These are phyloP conservation scores for Nipponacmea schrenckii DNA, from an alignment of 2,888 invertebrate genomes.

Conservation along the genomic window DNA sequence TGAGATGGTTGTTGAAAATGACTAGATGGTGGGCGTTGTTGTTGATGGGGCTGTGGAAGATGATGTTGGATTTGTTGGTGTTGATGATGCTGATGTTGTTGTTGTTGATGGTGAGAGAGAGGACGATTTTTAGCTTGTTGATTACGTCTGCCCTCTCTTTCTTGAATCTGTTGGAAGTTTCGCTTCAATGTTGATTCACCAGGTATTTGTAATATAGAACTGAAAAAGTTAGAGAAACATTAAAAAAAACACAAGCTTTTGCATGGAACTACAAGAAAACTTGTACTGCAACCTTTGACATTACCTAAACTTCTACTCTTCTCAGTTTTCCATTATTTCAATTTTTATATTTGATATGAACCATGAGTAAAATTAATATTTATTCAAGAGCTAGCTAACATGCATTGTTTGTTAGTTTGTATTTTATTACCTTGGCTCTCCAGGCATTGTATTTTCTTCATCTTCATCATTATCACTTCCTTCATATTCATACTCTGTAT, in stretches of 20 bases:
- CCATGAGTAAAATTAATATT: too few species aligned
- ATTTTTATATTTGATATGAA: too few species aligned
- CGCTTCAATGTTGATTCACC: constrained; percentile 95
- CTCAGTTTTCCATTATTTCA: too few species aligned
- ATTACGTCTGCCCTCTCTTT: constrained; percentile 54
- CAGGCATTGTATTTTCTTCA: constrained; percentile 81
- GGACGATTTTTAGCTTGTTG: constrained; percentile 20
- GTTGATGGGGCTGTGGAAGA: constrained; percentile 52
- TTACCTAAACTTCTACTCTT: too few species aligned
- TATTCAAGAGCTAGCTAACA: too few species aligned
- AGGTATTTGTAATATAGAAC: constrained; percentile 87
- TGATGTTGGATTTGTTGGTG: constrained; percentile 75
- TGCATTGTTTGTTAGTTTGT: too few species aligned
- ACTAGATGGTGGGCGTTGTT: constrained; percentile 36
- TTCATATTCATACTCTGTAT: constrained; percentile 76
- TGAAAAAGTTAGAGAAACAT: constrained; percentile 35
- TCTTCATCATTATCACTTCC: constrained; percentile 98
- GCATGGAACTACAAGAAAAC: too few species aligned
- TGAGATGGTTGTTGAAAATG: constrained; percentile 32
- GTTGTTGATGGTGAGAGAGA: constrained; percentile 37
- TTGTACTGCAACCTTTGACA: too few species aligned
- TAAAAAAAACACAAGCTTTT: background rate
- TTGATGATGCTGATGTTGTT: constrained; percentile 33
- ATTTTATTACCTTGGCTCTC: constrained; percentile 80
- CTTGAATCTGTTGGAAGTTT: constrained; percentile 97